Conservation (phyloP, 2,888 invertebrate genomes). For the Diplazon laetatorius region DNA sequence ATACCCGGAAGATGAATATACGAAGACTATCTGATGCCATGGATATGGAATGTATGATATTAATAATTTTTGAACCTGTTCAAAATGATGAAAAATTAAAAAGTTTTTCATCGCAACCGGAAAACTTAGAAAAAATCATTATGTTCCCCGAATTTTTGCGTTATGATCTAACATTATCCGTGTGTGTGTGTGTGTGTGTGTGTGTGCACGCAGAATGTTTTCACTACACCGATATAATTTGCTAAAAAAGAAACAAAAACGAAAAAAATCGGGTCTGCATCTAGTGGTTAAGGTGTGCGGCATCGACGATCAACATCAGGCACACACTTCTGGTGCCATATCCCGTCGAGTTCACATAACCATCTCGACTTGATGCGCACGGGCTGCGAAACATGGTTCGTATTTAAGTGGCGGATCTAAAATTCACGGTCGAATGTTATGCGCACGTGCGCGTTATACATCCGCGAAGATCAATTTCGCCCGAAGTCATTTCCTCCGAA, state of each 20-base stretch:
- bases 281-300: neutral
- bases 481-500: constrained; percentile 50
- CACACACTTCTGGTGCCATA: neutral
- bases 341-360: neutral
- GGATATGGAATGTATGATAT: too few relatives aligned
- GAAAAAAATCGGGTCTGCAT: neutral
- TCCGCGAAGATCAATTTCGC: constrained; percentile 39
- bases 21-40: too few relatives aligned
- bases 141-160: too few relatives aligned
- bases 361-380: too few relatives aligned
- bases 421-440: constrained; percentile 37
- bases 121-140: too few relatives aligned
- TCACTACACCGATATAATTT: neutral
- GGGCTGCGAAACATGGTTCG: neutral
- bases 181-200: too few relatives aligned
- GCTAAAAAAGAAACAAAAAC: neutral
- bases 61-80: too few relatives aligned
- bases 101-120: neutral
- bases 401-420: neutral
- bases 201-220: neutral
- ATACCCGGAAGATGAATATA: too few relatives aligned
- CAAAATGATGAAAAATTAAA: neutral
- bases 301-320: neutral
- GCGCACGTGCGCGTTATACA: constrained; percentile 57
- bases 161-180: too few relatives aligned